A percentile compares a stretch with the other conserved stretches of the same genome.
Conservation (phyloP, 2,888 invertebrate genomes). For the Erebia ligea region DNA sequence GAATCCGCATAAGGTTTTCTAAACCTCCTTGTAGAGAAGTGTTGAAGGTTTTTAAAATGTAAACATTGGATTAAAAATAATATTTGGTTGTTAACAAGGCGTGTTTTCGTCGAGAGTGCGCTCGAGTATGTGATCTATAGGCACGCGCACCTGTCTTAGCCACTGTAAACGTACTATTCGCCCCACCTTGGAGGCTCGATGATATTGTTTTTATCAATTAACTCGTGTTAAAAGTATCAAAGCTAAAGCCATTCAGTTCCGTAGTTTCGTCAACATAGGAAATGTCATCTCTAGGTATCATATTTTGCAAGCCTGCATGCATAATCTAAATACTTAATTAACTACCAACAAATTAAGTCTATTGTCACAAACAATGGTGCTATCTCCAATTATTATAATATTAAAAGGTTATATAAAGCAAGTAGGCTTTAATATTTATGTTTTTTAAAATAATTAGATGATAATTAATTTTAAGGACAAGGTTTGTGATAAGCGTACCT, state of each 20-base stretch:
- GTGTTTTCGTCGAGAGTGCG: constrained; percentile 54
- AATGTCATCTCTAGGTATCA: constrained; percentile 29
- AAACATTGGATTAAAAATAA: constrained; percentile 10
- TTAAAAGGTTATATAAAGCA: neutral
- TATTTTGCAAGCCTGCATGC: constrained; percentile 1
- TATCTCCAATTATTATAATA: neutral
- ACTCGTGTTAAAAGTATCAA: constrained; percentile 49
- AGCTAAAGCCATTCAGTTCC: constrained; percentile 42
- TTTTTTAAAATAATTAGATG: neutral
- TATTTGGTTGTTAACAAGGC: constrained; percentile 42
- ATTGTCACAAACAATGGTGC: constrained; percentile 5
- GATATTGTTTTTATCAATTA: constrained; percentile 64
- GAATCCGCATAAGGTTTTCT: constrained; percentile 56
- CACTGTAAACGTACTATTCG: constrained; percentile 50
- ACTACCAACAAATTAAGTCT: neutral
- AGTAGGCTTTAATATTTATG: neutral
- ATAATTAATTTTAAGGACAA: neutral
- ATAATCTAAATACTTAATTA: neutral
- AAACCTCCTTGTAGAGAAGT: neutral
- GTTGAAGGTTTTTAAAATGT: constrained; percentile 4
- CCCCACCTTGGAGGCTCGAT: constrained; percentile 57
- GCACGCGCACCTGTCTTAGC: constrained; percentile 60
- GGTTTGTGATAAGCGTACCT: neutral
- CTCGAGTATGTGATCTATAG: constrained; percentile 56
- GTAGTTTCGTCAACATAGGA: constrained; percentile 32